These are phyloP conservation scores for Aplodontia rufa DNA, from an alignment of 2,113 vertebrate genomes.

Conservation along the genomic window DNA sequence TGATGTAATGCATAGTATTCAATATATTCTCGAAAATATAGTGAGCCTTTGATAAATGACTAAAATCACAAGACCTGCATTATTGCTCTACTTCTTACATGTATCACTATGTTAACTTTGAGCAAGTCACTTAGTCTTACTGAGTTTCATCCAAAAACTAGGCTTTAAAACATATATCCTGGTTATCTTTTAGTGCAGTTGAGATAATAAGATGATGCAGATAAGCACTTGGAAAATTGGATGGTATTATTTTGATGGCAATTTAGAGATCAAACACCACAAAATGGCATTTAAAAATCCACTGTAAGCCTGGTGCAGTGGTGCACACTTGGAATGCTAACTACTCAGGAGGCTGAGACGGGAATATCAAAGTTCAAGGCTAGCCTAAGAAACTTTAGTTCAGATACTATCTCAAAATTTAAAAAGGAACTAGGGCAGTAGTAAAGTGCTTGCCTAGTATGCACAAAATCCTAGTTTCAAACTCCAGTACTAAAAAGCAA, in stretches of 20 bases:
- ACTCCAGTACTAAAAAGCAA: neutral
- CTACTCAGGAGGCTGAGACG: neutral
- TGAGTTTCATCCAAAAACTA: neutral
- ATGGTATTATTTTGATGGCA: neutral
- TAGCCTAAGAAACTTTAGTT: neutral
- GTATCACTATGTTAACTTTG: neutral
- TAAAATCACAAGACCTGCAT: neutral
- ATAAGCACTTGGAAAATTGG: neutral
- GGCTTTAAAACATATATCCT: neutral
- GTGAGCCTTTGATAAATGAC: neutral
- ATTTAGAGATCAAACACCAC: neutral
- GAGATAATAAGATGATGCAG: constrained; percentile 16
- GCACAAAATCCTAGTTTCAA: neutral
- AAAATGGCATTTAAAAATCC: constrained; percentile 27
- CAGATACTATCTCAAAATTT: neutral
- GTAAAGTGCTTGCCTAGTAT: neutral
- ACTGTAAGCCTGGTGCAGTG: neutral
- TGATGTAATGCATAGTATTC: neutral
- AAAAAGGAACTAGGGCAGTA: neutral
- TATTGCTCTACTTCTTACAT: neutral
- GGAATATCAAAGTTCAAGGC: neutral
- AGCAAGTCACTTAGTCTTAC: neutral
- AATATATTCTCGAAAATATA: neutral
- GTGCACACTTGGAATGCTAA: neutral
- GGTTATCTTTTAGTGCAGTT: neutral